Base-by-base conservation (phyloP, 2,888 invertebrate species). In the Exocentrus adspersus region DNA sequence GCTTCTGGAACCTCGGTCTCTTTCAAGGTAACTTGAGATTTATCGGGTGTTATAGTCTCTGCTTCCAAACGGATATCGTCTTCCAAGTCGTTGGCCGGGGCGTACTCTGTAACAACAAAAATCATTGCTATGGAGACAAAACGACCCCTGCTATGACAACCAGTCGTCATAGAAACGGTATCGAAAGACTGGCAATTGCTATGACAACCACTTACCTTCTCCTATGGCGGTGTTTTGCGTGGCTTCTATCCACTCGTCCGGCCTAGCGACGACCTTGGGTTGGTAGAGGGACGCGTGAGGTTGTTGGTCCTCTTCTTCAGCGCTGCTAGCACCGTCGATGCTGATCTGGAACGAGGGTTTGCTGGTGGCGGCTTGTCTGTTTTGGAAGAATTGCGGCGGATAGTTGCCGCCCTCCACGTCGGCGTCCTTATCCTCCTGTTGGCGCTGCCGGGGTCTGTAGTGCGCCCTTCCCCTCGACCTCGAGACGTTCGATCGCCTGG, bases 231-330 rank as follows among this genome's bases (percentile, higher is more conserved):
- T 20, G 30, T 62, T 60, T 52, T 62, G 60, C 78, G 84, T 64
- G 78, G 74, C 71, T 79, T 82, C 75, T 77, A 83, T 64, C 67
- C 82, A 82, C 21, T 68, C 64, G 17, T 71, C 65, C 4, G 73
- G 73, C 9, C 58, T 64, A 74, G 77, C 72, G 9, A 79, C 78
- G 68, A 84, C 83, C 74, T 83, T 85, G 1, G 86, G 86, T 69
- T 84, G 83, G 69, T 85, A 85, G 42, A 86, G 82, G 0, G 87
- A 87, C 58, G 83, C 84, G 77, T 87, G 84, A 0, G 86, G 83
- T 54, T 85, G 84, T 80, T 88, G 88, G 72, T 87, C 87, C 72
- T 84, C 84, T 24, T 77, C 73, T 62, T 75, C 76, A 16, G 75
- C 75, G 9, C 63, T 14, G 1, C 28, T 7, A 21, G 10, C 5